A percentile compares a stretch with the other conserved stretches of the same genome.
Conservation (phyloP, 2,113 vertebrate genomes). For the Pungitius pungitius region DNA sequence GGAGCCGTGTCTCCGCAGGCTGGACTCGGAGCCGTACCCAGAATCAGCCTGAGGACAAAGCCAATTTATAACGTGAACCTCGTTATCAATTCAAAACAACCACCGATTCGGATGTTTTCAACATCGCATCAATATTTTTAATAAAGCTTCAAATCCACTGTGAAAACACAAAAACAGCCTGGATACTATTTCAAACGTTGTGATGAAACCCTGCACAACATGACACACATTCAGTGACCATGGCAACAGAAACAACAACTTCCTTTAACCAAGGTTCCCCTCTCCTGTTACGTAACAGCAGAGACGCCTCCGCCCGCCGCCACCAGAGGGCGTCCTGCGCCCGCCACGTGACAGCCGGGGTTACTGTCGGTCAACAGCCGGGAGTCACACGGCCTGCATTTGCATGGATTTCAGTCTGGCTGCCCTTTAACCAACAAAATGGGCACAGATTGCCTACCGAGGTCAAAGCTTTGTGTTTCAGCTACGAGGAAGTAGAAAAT, state of each 20-base stretch:
- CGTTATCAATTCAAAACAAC: neutral
- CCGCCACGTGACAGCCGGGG: slow-evolving; percentile 12
- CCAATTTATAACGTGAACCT: neutral
- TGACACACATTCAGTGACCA: slow-evolving; percentile 6
- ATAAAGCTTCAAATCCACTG: neutral
- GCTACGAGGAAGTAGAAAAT: too few species aligned
- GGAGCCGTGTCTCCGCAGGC: slow-evolving; percentile 93
- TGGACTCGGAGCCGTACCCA: slow-evolving; percentile 96
- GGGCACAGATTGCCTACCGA: slow-evolving; percentile 23
- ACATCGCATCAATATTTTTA: neutral
- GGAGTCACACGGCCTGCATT: slow-evolving; percentile 52
- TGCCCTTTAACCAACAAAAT: slow-evolving; percentile 52
- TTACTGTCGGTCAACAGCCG: slow-evolving; percentile 75
- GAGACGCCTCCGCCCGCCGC: neutral
- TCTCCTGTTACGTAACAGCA: slow-evolving; percentile 38
- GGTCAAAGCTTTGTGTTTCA: too few species aligned
- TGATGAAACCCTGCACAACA: neutral
- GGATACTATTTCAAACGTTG: neutral
- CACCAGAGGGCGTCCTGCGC: slow-evolving; percentile 59
- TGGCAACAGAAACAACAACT: slow-evolving; percentile 17
- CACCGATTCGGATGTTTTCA: neutral
- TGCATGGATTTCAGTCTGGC: slow-evolving; percentile 32
- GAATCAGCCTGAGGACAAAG: slow-evolving; percentile 86
- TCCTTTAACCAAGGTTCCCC: slow-evolving; percentile 24
- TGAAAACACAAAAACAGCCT: neutral